Evolutionary conservation across 2,113 vertebrate genomes (phyloP), one percentile per base, ranked within the genome.

Genomic region (Lepisosteus oculatus): DNA sequence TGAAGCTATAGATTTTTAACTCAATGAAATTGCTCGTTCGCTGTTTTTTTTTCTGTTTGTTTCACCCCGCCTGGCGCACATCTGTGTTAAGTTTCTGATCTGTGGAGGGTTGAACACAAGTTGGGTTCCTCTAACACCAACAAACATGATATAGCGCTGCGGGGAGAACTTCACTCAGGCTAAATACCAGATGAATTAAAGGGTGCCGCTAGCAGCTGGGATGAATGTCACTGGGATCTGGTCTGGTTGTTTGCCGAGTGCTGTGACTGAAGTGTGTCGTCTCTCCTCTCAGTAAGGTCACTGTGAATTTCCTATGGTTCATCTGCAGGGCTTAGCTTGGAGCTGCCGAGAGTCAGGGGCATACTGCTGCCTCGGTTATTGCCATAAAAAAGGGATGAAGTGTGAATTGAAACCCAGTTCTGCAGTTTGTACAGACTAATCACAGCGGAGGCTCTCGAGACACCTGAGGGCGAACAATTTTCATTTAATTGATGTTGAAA

Each of bases 171-270:
- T 91, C 85, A 86, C 83, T 79, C 82, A 82, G 81, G 84, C 85
- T 88, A 90, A 92, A 91, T 86, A 92, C 82, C 89, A 92, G 87
- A 89, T 87, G 87, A 92, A 89, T 86, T 87, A 89, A 89, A 89
- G 86, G 86, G 85, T 75, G 70, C 74, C 83, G 89, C 85, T 83
- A 79, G 86, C 55, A 87, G 88, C 90, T 86, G 83, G 84, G 84
- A 87, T 84, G 87, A 90, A 92, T 89, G 89, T 91, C 91, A 91
- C 83, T 69, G 71, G 83, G 84, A 87, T 88, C 88, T 82, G 42
- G 0, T 81, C 79, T 88, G 86, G 88, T 89, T 86, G 83, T 85
- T 85, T 78, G 74, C 44, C 74, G 84, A 85, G 77, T 83, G 73
- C 86, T 80, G 64, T 88, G 88, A 93, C 83, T 90, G 87, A 91